Conservation (phyloP, 2,797 vertebrate species). For the Natrix natrix region DNA sequence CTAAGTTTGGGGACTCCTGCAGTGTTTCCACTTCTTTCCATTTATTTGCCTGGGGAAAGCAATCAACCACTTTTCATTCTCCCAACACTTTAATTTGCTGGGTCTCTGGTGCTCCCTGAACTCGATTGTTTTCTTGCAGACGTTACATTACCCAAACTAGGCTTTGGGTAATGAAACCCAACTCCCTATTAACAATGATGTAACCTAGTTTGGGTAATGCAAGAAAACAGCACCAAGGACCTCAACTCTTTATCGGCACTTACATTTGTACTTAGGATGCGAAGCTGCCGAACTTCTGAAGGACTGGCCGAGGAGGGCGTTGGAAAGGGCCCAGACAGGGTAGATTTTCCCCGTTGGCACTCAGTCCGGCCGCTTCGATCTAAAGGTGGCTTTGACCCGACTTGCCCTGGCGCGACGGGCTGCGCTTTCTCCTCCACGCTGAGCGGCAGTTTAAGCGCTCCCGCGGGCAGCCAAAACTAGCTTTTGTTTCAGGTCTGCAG, state of each 20-base stretch:
- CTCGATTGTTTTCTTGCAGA: not conserved
- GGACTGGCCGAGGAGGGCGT: not conserved
- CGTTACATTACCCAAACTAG: not conserved
- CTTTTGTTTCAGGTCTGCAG: slow-evolving; percentile 5
- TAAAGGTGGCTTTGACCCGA: not conserved
- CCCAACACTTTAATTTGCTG: not conserved
- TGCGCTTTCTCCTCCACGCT: not conserved
- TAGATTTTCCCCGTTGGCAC: not conserved
- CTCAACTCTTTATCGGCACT: not conserved
- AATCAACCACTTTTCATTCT: not conserved
- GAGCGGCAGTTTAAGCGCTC: slow-evolving; percentile 5
- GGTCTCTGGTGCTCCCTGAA: not conserved
- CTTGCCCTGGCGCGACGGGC: not conserved
- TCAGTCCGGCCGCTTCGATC: not conserved
- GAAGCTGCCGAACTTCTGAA: not conserved
- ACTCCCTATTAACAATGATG: not conserved
- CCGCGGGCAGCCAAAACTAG: not conserved
- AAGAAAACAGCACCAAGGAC: not conserved
- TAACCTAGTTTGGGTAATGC: not conserved
- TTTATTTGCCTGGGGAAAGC: not conserved
- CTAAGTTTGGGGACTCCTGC: too few relatives aligned
- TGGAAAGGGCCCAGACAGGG: not conserved
- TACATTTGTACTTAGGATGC: not conserved
- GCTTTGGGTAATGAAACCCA: not conserved
- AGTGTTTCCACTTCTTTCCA: not conserved